phyloP scores from a whole-genome alignment of 2,888 invertebrate species.

The Caenorhabditis sp. region DNA sequence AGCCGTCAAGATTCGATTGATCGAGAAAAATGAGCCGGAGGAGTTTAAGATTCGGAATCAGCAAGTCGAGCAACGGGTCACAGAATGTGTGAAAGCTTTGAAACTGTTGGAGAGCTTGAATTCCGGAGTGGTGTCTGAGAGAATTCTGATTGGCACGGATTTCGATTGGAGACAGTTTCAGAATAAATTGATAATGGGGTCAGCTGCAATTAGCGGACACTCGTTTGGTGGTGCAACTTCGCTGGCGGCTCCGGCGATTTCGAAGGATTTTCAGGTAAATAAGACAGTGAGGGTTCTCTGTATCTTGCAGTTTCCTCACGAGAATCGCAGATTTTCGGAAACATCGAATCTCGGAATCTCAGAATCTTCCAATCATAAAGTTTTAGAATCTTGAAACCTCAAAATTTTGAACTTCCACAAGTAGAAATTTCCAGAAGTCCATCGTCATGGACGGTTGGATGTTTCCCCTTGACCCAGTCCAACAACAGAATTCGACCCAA shows the following conservation, averaged over 20 bases:
- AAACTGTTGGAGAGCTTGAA: conserved; percentile 84
- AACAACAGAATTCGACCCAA: conserved; percentile 84
- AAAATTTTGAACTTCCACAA: too few relatives aligned
- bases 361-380: not conserved
- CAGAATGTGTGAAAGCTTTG: conserved; percentile 83
- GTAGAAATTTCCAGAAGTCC: conserved; percentile 83
- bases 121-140: conserved; percentile 75
- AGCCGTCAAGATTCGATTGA: conserved; percentile 67
- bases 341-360: too few relatives aligned
- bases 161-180: conserved; percentile 84
- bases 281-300: too few relatives aligned
- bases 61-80: conserved; percentile 84
- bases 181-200: conserved; percentile 70
- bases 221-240: conserved; percentile 88
- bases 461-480: conserved; percentile 85
- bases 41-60: conserved; percentile 84
- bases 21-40: conserved; percentile 79
- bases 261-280: conserved; percentile 83
- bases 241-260: conserved; percentile 85
- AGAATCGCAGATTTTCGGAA: too few relatives aligned
- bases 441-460: conserved; percentile 87
- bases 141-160: conserved; percentile 81
- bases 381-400: not conserved
- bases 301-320: not conserved
- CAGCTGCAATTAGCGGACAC: conserved; percentile 86